Conservation (phyloP, 1,140 invertebrate species). For the Aphelinus atriplicis region DNA sequence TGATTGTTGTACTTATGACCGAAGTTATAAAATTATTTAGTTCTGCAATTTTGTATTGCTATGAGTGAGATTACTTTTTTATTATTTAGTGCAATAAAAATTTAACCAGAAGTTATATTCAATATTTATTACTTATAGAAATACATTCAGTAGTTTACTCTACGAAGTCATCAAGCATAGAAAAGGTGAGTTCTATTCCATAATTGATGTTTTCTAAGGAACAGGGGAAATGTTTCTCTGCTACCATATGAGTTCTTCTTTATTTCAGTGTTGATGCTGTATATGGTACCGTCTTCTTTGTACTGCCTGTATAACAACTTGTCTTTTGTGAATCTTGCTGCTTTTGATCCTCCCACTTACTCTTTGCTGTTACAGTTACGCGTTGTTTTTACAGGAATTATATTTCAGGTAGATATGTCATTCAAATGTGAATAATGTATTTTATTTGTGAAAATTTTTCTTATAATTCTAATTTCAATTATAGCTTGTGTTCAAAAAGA, state of each 20-base stretch:
- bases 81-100: constrained; percentile 14
- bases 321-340: constrained; percentile 88
- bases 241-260: background rate
- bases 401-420: constrained; percentile 84
- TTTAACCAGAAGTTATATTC: constrained; percentile 9
- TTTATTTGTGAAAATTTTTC: constrained; percentile 1
- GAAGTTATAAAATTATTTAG: constrained; percentile 87
- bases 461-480: constrained; percentile 49
- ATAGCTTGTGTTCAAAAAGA: constrained; percentile 87
- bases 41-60: constrained; percentile 77
- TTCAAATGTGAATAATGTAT: constrained; percentile 27
- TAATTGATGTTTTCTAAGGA: background rate
- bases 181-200: constrained; percentile 52
- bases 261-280: constrained; percentile 72
- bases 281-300: constrained; percentile 89
- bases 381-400: constrained; percentile 90
- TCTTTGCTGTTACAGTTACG: constrained; percentile 90
- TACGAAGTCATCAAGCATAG: constrained; percentile 70
- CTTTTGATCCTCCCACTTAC: constrained; percentile 95
- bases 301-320: constrained; percentile 97
- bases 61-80: constrained; percentile 69
- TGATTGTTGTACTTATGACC: constrained; percentile 87
- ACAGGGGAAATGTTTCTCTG: background rate
- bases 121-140: constrained; percentile 58
- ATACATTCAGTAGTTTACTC: constrained; percentile 65